These are phyloP conservation scores for Sipha maydis DNA, from an alignment of 2,888 invertebrate species.

Conservation along the genomic window DNA sequence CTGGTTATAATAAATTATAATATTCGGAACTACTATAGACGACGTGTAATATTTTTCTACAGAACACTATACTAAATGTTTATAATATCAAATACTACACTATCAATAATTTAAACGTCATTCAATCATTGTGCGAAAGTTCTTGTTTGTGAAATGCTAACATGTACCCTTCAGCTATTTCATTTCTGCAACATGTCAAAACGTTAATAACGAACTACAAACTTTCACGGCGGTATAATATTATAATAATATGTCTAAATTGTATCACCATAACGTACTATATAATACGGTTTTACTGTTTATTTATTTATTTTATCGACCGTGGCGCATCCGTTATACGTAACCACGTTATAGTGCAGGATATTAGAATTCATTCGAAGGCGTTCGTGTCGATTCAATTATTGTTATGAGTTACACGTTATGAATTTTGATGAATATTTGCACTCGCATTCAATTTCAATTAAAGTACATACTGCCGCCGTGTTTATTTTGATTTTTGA, in stretches of 20 bases:
- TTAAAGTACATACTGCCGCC: not conserved
- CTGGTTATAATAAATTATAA: too few species aligned
- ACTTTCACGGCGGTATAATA: not conserved
- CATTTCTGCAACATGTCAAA: not conserved
- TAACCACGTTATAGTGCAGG: not conserved
- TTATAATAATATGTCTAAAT: not conserved
- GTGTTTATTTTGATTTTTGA: not conserved
- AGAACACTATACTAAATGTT: too few species aligned
- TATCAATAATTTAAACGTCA: too few species aligned
- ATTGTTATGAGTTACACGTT: too few species aligned
- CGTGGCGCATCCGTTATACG: not conserved
- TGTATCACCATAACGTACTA: not conserved
- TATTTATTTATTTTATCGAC: not conserved
- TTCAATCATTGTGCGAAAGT: too few species aligned
- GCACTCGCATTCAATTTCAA: slow-evolving; percentile 6
- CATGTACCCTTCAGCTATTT: not conserved
- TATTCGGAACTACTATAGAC: too few species aligned
- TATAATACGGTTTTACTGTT: not conserved
- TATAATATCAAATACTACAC: too few species aligned
- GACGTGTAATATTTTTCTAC: too few species aligned
- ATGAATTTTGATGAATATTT: not conserved
- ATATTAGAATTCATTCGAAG: not conserved
- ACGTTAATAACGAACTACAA: not conserved
- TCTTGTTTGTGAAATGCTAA: too few species aligned
- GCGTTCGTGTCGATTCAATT: not conserved